Conservation (phyloP, 2,888 invertebrate species). For the Andrena trimmerana region DNA sequence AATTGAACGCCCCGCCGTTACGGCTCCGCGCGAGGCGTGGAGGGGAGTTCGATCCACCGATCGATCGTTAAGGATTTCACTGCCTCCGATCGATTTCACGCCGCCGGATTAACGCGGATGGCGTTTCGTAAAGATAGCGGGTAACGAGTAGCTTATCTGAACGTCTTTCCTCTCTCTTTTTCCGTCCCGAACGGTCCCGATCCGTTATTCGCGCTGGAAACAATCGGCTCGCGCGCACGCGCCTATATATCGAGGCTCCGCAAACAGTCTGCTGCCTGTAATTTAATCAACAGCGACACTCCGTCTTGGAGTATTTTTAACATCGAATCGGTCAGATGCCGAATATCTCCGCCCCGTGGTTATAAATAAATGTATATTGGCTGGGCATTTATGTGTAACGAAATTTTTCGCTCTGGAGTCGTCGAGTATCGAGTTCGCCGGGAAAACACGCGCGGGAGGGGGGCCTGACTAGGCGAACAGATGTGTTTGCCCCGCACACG, state of each 20-base stretch:
- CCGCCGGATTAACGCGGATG: neutral
- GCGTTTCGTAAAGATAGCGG: neutral
- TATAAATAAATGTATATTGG: conserved; percentile 49
- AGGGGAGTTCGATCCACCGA: neutral
- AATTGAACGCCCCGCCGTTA: neutral
- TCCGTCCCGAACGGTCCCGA: neutral
- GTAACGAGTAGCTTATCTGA: neutral
- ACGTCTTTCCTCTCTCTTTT: neutral
- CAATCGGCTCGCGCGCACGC: neutral
- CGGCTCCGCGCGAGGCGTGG: neutral
- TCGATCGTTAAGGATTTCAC: neutral
- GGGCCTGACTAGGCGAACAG: neutral
- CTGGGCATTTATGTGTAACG: conserved; percentile 18
- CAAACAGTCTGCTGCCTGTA: neutral
- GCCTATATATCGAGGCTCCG: neutral
- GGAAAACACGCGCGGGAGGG: neutral
- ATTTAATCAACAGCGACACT: conserved; percentile 24
- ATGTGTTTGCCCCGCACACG: too few species aligned
- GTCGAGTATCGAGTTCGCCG: neutral
- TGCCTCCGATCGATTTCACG: neutral
- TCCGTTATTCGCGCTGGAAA: neutral
- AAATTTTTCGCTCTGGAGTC: conserved; percentile 12
- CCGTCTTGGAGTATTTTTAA: conserved; percentile 43
- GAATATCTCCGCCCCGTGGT: conserved; percentile 8
- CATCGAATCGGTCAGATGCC: conserved; percentile 28